Conservation (phyloP, 2,888 invertebrate genomes). For the Dichetophora obliterata region DNA sequence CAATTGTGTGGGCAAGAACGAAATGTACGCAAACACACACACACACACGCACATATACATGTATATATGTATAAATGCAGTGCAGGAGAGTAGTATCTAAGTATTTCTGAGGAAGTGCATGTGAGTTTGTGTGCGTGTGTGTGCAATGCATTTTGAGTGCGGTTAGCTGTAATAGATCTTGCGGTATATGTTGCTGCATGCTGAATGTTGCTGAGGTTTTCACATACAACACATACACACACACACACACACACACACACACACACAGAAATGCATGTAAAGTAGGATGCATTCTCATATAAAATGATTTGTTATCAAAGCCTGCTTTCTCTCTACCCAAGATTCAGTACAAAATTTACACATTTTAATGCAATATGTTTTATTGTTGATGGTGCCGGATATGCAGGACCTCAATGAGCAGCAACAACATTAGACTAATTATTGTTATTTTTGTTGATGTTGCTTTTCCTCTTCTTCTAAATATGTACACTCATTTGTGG, state of each 20-base stretch:
- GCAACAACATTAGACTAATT: slow-evolving; percentile 22
- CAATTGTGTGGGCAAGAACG: slow-evolving; percentile 58
- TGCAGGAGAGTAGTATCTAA: no score
- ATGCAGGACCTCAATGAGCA: neutral
- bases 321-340: neutral
- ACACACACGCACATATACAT: neutral
- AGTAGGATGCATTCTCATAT: neutral
- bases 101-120: neutral
- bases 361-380: slow-evolving; percentile 57
- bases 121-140: slow-evolving; percentile 32
- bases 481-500: slow-evolving; percentile 41
- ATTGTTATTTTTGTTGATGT: slow-evolving; percentile 17
- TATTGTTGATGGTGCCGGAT: slow-evolving; percentile 1
- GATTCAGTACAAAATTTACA: slow-evolving; percentile 51
- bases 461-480: slow-evolving; percentile 3
- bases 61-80: no score
- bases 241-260: neutral
- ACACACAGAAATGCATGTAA: neutral
- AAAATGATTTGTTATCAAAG: slow-evolving; percentile 34
- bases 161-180: slow-evolving; percentile 66
- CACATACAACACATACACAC: neutral
- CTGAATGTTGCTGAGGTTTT: slow-evolving; percentile 27
- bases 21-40: neutral
- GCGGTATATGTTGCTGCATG: slow-evolving; percentile 51
- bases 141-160: slow-evolving; percentile 50